A percentile compares a stretch with the other conserved stretches of the same genome.
Conservation (phyloP, 2,113 vertebrate genomes). For the Scytalopus superciliaris region DNA sequence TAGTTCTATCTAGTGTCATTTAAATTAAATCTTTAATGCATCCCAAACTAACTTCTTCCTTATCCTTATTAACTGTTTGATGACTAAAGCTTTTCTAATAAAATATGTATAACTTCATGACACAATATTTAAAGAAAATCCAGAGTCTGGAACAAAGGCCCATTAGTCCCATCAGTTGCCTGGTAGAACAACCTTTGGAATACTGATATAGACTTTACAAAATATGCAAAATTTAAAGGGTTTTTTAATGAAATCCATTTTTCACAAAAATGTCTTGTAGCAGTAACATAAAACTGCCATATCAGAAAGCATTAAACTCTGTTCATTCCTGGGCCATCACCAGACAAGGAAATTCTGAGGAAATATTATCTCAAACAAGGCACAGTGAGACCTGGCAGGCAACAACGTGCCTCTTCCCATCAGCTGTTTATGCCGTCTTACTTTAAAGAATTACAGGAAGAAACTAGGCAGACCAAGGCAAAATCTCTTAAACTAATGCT, state of each 20-base stretch:
- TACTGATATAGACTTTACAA: background rate
- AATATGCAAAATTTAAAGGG: background rate
- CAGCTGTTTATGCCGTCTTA: background rate
- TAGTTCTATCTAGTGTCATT: background rate
- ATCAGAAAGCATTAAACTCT: background rate
- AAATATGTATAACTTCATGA: background rate
- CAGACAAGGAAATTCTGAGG: background rate
- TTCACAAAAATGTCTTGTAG: background rate
- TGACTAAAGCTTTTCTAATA: background rate
- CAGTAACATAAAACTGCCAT: background rate
- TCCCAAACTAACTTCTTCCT: background rate
- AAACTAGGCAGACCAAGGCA: background rate
- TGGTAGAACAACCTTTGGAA: background rate
- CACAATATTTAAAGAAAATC: background rate
- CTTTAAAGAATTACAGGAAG: background rate
- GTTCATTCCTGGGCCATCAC: background rate
- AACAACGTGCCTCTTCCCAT: background rate
- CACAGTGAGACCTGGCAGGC: fast-evolving
- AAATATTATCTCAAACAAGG: background rate
- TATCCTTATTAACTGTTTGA: background rate
- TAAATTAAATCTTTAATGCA: slow-evolving; percentile 11
- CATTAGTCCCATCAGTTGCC: background rate
- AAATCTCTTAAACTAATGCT: background rate
- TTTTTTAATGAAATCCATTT: background rate
- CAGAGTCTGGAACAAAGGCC: background rate